Percentiles rank a stretch among this genome's conserved stretches.
Evolutionary conservation across 2,797 vertebrate genomes (phyloP).

Genomic region (Linurgus olivaceus): DNA sequence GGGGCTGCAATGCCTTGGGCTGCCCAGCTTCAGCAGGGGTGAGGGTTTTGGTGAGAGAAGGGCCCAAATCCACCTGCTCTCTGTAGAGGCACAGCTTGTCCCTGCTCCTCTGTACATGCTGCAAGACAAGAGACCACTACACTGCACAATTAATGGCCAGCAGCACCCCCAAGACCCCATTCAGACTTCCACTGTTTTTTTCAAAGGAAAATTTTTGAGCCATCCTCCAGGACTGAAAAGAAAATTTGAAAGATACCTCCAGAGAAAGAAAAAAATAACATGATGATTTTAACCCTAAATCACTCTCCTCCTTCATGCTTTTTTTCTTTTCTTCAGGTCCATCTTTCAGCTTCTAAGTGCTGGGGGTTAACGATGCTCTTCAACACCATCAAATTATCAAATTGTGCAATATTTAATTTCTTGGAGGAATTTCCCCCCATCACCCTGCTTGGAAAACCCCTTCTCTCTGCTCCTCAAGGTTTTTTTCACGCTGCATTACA

Average conservation of each 20-base stretch:
- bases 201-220: background rate
- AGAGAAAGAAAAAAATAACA: background rate
- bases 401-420: background rate
- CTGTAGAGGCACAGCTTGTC: background rate
- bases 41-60: background rate
- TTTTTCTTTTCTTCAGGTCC: background rate
- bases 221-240: background rate
- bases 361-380: background rate
- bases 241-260: background rate
- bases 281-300: background rate
- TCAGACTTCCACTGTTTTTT: background rate
- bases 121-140: fast-evolving
- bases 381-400: background rate
- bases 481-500: background rate
- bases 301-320: background rate
- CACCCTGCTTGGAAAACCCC: background rate
- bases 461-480: background rate
- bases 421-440: background rate
- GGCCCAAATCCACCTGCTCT: background rate
- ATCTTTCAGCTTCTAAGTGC: background rate
- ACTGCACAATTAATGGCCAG: background rate
- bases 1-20: background rate
- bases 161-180: background rate
- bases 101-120: fast-evolving
- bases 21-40: fast-evolving